Evolutionary conservation across 1,140 invertebrate species (phyloP), one percentile per base, ranked within the genome.

Genomic region (Drosophila bifasciata): DNA sequence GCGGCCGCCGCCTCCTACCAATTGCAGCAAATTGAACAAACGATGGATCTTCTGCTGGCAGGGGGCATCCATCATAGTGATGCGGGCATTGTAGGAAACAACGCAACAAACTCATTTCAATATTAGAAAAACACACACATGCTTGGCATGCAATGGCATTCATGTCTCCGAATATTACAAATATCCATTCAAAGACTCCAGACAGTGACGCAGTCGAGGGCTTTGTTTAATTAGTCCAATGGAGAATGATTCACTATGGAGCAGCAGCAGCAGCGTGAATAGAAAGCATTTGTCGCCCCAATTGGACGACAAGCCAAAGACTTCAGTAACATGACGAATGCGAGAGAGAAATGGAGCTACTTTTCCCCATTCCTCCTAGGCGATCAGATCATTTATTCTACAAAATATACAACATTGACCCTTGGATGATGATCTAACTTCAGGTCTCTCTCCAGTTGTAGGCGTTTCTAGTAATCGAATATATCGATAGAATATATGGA

Each of bases 101-200:
- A 50, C 11, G 41, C 52, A 78, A 63, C 66, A 73, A 79, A 84
- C 77, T 85, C 71, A 84, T 85, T 85, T 76, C 46, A 63, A 76
- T 79, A 66, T 55, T 55, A 48, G 53, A 78, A 49, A 64, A 63
- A 36, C 53, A 50, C 28, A 51, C 45, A 58, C 58, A 39, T 25
- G n/a, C n/a, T n/a, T n/a, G 15, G 4, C 25, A 28, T 9, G 7
- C 2, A 2, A 19, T 36, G 16, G n/a, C 49, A 36, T 40, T 16
- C 5, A 9, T 3, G 8, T 9, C 40, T 13, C n/a, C 0, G 44
- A 19, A 66, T 17, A 17, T 23, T 23, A 15, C 15, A 23, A 16
- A 23, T 17, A 66, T 36, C 23, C 46, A 9, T n/a, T 2, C 19
- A 28, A 28, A 43, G 59, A 36, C 62, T 45, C 15, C 8, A 32